These are phyloP conservation scores for Drosophila kohkoa DNA, from an alignment of 1,140 invertebrate species.

Conservation along the genomic window DNA sequence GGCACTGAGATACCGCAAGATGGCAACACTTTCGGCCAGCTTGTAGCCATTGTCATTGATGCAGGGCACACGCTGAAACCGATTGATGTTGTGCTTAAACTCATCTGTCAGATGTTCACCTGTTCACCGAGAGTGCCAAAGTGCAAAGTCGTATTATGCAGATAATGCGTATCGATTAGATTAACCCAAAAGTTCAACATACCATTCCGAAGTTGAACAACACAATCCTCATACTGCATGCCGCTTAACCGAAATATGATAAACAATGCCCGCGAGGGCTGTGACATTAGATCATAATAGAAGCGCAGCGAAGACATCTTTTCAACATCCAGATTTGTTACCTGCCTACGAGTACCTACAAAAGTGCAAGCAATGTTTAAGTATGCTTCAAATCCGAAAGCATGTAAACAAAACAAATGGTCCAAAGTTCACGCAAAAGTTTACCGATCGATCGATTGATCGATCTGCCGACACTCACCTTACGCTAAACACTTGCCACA, in stretches of 20 bases:
- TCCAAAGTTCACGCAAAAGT: conserved; percentile 7
- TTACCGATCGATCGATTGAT: background rate
- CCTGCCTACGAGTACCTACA: conserved; percentile 37
- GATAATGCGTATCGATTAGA: conserved; percentile 47
- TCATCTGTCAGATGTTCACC: conserved; percentile 91
- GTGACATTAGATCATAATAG: conserved; percentile 91
- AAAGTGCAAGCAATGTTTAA: background rate
- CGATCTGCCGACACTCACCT: background rate
- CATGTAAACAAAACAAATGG: conserved; percentile 11
- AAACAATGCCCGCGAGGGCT: conserved; percentile 90
- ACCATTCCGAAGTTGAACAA: conserved; percentile 88
- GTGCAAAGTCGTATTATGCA: conserved; percentile 40
- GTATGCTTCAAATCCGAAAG: background rate
- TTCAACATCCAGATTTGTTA: conserved; percentile 29
- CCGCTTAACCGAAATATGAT: conserved; percentile 89
- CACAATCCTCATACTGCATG: conserved; percentile 87
- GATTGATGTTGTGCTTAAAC: conserved; percentile 89
- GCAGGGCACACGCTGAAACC: conserved; percentile 90
- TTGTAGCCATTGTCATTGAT: conserved; percentile 91
- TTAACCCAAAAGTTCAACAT: conserved; percentile 12
- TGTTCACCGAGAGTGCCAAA: conserved; percentile 69
- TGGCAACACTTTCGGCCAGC: conserved; percentile 90
- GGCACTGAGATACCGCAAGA: conserved; percentile 85
- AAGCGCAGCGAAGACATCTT: conserved; percentile 85
- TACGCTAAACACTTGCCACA: conserved; percentile 23